A percentile compares a stretch with the other conserved stretches of the same genome.
phyloP scores from a whole-genome alignment of 64 coral and sea anemone genomes.

The Anthopleura sola region DNA sequence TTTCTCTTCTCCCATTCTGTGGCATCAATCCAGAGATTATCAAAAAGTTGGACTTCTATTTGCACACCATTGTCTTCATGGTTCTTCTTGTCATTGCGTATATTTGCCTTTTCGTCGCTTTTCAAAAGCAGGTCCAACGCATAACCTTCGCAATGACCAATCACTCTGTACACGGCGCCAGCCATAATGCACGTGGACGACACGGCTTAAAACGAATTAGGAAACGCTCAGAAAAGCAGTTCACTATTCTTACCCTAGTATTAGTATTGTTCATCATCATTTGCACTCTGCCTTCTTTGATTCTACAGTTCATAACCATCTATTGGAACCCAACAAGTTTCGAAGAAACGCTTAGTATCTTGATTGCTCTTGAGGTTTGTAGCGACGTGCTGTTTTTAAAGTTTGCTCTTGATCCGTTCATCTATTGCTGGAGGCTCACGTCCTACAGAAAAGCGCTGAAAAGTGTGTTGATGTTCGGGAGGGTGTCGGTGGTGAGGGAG shows the following conservation, averaged over 20 bases:
- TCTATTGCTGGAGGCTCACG: constrained; percentile 66
- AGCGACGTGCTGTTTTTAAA: constrained; percentile 54
- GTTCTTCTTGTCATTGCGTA: constrained; percentile 25
- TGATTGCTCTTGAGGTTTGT: neutral
- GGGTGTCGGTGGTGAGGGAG: neutral
- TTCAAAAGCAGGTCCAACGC: constrained; percentile 3
- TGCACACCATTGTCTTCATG: constrained; percentile 30
- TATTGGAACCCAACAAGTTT: neutral
- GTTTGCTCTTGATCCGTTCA: constrained; percentile 78
- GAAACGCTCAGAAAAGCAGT: constrained; percentile 26
- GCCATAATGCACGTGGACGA: neutral
- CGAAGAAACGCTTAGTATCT: neutral
- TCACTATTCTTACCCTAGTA: constrained; percentile 17
- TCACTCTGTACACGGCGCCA: neutral
- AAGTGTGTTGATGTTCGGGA: constrained; percentile 28
- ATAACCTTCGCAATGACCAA: neutral
- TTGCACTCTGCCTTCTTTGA: constrained; percentile 39
- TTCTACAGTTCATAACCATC: constrained; percentile 15
- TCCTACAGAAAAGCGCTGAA: constrained; percentile 65
- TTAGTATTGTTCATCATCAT: constrained; percentile 37
- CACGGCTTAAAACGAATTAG: neutral
- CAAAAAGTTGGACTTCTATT: constrained; percentile 39
- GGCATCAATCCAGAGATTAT: constrained; percentile 31
- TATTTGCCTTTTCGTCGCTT: constrained; percentile 23
- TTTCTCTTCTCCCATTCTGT: constrained; percentile 36